Evolutionary conservation across 2,888 invertebrate species (phyloP), one percentile per base, ranked within the genome.

Genomic region (Exephanes ischioxanthus): DNA sequence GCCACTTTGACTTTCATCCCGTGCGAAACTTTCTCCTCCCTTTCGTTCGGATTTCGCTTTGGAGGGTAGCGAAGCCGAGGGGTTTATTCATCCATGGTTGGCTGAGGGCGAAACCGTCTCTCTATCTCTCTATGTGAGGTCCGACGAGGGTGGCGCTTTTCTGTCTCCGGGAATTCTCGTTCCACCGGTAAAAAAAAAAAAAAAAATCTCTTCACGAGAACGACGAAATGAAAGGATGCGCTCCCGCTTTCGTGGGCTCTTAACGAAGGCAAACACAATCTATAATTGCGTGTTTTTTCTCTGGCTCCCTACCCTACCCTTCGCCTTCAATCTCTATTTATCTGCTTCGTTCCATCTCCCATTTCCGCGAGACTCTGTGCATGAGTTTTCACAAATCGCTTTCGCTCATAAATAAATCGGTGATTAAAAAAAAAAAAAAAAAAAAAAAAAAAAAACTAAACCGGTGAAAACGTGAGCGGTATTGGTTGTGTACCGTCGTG

Each of bases 381-480:
- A 71, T 41, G 63, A 63, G 22, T 58, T 82, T 71, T 82, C 76
- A 71, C 71, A 77, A 66, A 82, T 81, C 76, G 71, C 82, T 82
- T 82, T 82, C 76, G 41, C 76, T 77, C 76, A 77, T 82, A 77
- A 83, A 83, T 77, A 83, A 78, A 77, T 77, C 55, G 58, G 55
- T 66, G 77, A 83, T 77, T 67, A 72, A 77, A 63, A 78, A 63
- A 83, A 66, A 80, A 67, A n/a, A n/a, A n/a, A n/a, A n/a, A n/a
- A n/a, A n/a, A n/a, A n/a, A 51, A 55, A 72, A 77, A 63, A 78
- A 63, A 83, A 66, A 80, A 72, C 67, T 67, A 33, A 71, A 77
- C 26, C 66, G 53, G 77, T 83, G 77, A 72, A 83, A 77, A 77
- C 71, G 70, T 77, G 75, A 68, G 61, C 66, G 48, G 53, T n/a